These are phyloP conservation scores for Eledone cirrhosa DNA, from an alignment of 2,888 invertebrate species.

Conservation along the genomic window DNA sequence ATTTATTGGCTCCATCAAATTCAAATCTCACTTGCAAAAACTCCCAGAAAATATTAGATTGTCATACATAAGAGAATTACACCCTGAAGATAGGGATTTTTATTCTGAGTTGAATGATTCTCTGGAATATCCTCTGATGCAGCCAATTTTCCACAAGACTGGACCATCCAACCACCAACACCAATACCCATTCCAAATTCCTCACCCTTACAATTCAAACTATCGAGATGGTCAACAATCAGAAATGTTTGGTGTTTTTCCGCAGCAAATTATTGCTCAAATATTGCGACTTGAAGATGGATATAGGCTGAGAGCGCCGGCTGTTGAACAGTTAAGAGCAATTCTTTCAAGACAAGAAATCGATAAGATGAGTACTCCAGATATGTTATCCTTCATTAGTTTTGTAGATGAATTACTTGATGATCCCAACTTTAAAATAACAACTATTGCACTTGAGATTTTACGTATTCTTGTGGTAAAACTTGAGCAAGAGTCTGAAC, in stretches of 20 bases:
- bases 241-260: constrained; percentile 64
- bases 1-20: constrained; percentile 65
- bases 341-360: constrained; percentile 60
- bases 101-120: constrained; percentile 11
- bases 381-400: constrained; percentile 74
- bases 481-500: constrained; percentile 65
- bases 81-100: constrained; percentile 17
- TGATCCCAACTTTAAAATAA: constrained; percentile 73
- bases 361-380: constrained; percentile 70
- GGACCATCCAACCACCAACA: neutral
- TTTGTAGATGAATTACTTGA: constrained; percentile 72
- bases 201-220: neutral
- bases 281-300: constrained; percentile 70
- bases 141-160: constrained; percentile 14
- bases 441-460: constrained; percentile 68
- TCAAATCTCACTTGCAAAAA: constrained; percentile 59
- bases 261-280: constrained; percentile 65
- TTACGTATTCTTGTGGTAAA: constrained; percentile 67
- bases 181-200: neutral
- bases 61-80: constrained; percentile 21
- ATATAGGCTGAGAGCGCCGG: constrained; percentile 72
- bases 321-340: constrained; percentile 72
- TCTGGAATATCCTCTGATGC: neutral
- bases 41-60: constrained; percentile 40
- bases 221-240: neutral